phyloP scores from a whole-genome alignment of 2,888 invertebrate genomes.

The Onchidella celtica region DNA sequence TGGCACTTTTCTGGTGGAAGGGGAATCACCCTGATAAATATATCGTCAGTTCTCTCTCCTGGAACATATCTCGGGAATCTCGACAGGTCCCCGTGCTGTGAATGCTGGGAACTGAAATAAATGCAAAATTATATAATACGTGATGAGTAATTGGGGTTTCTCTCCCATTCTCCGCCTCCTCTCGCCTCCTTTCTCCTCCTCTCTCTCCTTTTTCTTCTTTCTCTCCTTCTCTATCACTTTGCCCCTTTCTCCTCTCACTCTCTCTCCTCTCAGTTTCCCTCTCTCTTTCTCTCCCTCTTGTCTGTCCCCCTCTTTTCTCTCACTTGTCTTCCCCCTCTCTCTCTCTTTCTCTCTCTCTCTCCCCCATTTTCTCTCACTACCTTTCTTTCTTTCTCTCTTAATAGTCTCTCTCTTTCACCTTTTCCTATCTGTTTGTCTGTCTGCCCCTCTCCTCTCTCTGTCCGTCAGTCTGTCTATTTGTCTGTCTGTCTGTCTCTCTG shows the following conservation, averaged over 20 bases:
- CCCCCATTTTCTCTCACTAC: background rate
- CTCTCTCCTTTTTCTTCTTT: too few relatives aligned
- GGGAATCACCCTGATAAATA: too few relatives aligned
- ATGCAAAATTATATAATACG: too few relatives aligned
- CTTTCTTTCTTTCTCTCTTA: constrained; percentile 1
- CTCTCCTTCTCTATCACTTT: constrained; percentile 8
- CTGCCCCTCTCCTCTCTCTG: constrained; percentile 10
- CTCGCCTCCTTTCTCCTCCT: background rate
- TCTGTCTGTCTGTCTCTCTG: constrained; percentile 1
- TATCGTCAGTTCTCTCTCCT: too few relatives aligned
- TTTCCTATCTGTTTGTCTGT: background rate
- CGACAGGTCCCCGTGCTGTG: too few relatives aligned
- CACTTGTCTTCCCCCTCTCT: background rate
- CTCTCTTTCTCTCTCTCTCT: constrained; percentile 18
- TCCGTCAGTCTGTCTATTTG: background rate
- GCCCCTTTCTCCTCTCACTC: background rate
- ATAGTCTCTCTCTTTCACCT: background rate
- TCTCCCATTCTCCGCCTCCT: background rate
- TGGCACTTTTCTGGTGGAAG: too few relatives aligned
- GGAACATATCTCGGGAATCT: too few relatives aligned
- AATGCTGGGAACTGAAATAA: too few relatives aligned
- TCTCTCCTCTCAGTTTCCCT: background rate
- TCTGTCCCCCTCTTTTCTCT: background rate
- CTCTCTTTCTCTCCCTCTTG: background rate
- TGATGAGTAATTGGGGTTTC: too few relatives aligned